A percentile compares a stretch with the other conserved stretches of the same genome.
Conservation (phyloP, 2,797 vertebrate genomes). For the Danio jaintianensis region DNA sequence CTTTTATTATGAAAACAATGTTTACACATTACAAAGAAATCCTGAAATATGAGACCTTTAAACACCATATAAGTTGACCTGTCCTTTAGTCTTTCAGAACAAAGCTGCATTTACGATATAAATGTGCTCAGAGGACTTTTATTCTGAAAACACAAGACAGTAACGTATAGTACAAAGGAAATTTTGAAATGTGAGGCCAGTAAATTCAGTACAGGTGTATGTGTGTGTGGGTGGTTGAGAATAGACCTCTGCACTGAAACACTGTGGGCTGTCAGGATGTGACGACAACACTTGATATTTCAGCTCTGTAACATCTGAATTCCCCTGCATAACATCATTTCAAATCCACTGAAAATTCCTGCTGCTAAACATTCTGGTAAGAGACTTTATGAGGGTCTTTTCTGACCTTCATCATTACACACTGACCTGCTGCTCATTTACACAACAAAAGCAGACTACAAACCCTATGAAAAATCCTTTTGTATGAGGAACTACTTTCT, state of each 20-base stretch:
- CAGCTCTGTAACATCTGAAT: conserved; percentile 26
- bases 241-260: conserved; percentile 13
- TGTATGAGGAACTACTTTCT: too few relatives aligned
- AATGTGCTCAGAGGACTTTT: too few relatives aligned
- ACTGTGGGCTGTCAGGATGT: conserved; percentile 24
- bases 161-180: too few relatives aligned
- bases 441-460: background rate
- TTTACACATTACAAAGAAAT: too few relatives aligned
- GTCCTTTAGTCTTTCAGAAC: too few relatives aligned
- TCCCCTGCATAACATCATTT: conserved; percentile 25
- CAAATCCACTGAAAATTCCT: conserved; percentile 28
- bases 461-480: background rate
- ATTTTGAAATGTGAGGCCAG: too few relatives aligned
- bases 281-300: conserved; percentile 1
- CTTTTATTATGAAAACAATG: too few relatives aligned
- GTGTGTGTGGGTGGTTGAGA: conserved; percentile 15
- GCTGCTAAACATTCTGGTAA: conserved; percentile 5
- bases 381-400: conserved; percentile 6
- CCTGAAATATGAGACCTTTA: too few relatives aligned
- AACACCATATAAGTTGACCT: too few relatives aligned
- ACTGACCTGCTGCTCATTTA: background rate
- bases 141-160: too few relatives aligned
- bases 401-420: background rate
- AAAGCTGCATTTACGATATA: too few relatives aligned
- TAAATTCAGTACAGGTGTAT: background rate